Conservation (phyloP, 2,113 vertebrate genomes). For the Dasypus novemcinctus region DNA sequence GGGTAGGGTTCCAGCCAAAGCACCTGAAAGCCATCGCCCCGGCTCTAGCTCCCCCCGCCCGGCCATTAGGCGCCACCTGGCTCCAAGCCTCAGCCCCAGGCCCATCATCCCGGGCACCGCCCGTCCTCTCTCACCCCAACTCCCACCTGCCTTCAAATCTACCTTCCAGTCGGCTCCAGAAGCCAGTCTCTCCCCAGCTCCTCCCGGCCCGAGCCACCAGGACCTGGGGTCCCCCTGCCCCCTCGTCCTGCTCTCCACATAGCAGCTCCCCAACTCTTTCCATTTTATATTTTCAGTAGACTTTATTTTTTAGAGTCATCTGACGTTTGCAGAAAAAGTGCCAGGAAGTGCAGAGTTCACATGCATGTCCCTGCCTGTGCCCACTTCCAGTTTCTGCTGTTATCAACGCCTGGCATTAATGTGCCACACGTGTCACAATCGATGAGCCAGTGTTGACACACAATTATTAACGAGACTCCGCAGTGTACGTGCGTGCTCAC, state of each 20-base stretch:
- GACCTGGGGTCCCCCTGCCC: neutral
- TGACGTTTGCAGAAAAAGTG: too few relatives aligned
- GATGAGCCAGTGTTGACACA: too few relatives aligned
- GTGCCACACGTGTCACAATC: too few relatives aligned
- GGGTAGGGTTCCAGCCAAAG: neutral
- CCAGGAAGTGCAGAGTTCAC: too few relatives aligned
- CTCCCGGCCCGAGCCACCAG: neutral
- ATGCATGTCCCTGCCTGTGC: too few relatives aligned
- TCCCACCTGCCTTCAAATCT: neutral
- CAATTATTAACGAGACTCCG: too few relatives aligned
- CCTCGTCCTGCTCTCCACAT: neutral
- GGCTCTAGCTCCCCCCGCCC: neutral
- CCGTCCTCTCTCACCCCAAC: neutral
- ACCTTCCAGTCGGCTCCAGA: neutral
- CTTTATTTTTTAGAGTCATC: too few relatives aligned
- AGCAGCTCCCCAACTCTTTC: neutral
- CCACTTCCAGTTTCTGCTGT: too few relatives aligned
- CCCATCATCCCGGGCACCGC: neutral
- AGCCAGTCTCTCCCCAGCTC: neutral
- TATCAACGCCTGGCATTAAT: too few relatives aligned
- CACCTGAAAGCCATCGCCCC: accelerated
- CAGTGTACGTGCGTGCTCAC: too few relatives aligned
- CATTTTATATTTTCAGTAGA: too few relatives aligned
- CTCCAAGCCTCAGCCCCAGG: neutral
- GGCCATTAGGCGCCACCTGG: accelerated